Conservation (phyloP, 2,113 vertebrate genomes). For the Equus quagga region DNA sequence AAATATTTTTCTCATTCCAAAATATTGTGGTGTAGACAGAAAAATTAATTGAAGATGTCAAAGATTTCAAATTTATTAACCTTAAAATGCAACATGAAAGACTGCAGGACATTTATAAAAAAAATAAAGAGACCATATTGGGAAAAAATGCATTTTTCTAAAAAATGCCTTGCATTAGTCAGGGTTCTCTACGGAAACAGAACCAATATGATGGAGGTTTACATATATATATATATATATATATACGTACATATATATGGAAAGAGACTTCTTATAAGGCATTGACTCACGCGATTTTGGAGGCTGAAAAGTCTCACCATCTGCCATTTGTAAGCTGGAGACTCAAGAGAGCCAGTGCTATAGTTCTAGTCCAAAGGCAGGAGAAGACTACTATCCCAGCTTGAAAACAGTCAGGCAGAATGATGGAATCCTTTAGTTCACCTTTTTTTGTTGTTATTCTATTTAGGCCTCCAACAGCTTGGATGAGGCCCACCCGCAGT, state of each 20-base stretch:
- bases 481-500: neutral
- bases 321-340: neutral
- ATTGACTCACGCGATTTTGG: neutral
- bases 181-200: neutral
- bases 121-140: neutral
- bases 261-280: neutral
- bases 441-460: too few species aligned
- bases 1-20: neutral
- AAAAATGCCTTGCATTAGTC: neutral
- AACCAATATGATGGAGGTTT: neutral
- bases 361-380: neutral
- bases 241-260: too few species aligned
- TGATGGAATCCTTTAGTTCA: neutral
- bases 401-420: neutral
- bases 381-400: neutral
- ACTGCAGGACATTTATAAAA: neutral
- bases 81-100: constrained; percentile 26
- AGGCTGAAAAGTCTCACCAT: neutral
- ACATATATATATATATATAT: neutral
- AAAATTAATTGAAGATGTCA: constrained; percentile 30
- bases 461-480: neutral
- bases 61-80: constrained; percentile 45
- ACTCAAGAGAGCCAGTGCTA: neutral
- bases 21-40: neutral
- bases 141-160: neutral